Base-by-base conservation (phyloP, 2,888 invertebrate genomes). In the Iphiclides podalirius region DNA sequence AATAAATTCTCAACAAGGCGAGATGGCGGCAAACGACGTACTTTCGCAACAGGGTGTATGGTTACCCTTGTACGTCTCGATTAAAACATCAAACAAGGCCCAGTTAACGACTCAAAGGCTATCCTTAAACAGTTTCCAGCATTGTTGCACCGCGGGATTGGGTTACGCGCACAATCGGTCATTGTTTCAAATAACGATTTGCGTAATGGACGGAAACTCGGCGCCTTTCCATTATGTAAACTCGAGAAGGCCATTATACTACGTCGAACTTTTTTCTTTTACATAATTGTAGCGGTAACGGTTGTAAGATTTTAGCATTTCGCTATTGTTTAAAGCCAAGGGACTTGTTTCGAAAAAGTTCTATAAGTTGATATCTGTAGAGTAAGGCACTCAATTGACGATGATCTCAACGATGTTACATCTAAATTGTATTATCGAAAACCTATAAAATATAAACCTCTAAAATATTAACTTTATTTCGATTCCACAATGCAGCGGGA, bases 131-230 rank as follows among this genome's bases (percentile, higher is more conserved):
- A 37, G 26, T 35, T 47, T 26, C 37, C 33, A 34, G 48, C 38
- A 43, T 49, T 49, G 43, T 43, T 43, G 48, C 33, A 12, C 14
- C 38, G 23, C 16, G 38, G 23, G 15, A 26, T 49, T 38, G 23
- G 23, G 38, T 49, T 42, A 23, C 43, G 14, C 14, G 34, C 16
- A 43, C 48, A 43, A 49, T 49, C 23, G 48, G 13, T 49, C 43
- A 49, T 49, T 49, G 48, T 49, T 49, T 49, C 48, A 23, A 43
- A 39, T 39, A 14, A 39, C 33, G 48, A 43, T 49, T 49, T 49
- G 43, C 48, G 48, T 43, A 49, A 49, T 43, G 33, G 20, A 33
- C 37, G 20, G 20, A 20, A 43, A 23, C 37, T 16, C 26, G 23
- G 34, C 33, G 48, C 48, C 31, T 23, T 49, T 43, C 38, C 43